Evolutionary conservation across 2,797 vertebrate species (phyloP).

Genomic region (Coracias cyanogaster): DNA sequence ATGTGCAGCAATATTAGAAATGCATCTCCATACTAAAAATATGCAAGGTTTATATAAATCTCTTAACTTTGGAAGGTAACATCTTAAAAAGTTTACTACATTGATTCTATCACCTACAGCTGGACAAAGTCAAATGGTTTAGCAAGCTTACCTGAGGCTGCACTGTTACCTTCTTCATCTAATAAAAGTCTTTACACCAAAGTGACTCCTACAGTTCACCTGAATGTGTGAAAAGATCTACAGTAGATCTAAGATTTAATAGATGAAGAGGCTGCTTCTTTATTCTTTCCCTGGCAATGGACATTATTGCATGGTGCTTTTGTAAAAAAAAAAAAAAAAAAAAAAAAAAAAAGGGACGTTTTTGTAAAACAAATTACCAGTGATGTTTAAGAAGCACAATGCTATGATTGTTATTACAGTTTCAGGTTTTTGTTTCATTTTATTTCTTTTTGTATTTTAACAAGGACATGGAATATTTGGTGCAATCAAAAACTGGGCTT

Average conservation of each 20-base stretch:
- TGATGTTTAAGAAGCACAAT: not conserved
- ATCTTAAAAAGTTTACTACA: not conserved
- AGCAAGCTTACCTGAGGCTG: not conserved
- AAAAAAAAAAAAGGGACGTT: not conserved
- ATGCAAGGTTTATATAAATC: constrained; percentile 31
- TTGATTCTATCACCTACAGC: not conserved
- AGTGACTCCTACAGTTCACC: not conserved
- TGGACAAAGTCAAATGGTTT: not conserved
- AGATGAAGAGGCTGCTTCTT: not conserved
- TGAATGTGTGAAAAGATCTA: not conserved
- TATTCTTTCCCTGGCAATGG: not conserved
- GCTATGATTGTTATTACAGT: not conserved
- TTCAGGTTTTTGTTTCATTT: not conserved
- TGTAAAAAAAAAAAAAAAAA: too few species aligned
- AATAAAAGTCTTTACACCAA: not conserved
- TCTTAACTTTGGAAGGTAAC: constrained; percentile 3
- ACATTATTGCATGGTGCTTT: too few species aligned
- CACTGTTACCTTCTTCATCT: not conserved
- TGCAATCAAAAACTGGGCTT: not conserved
- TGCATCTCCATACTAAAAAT: not conserved
- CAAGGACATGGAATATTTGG: not conserved
- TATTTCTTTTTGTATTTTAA: not conserved
- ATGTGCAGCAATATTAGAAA: constrained; percentile 25
- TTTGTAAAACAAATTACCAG: not conserved
- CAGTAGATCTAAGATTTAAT: not conserved